Evolutionary conservation across 2,797 vertebrate species (phyloP), one percentile per base, ranked within the genome.

Genomic region (Sebastes trivittatus): DNA sequence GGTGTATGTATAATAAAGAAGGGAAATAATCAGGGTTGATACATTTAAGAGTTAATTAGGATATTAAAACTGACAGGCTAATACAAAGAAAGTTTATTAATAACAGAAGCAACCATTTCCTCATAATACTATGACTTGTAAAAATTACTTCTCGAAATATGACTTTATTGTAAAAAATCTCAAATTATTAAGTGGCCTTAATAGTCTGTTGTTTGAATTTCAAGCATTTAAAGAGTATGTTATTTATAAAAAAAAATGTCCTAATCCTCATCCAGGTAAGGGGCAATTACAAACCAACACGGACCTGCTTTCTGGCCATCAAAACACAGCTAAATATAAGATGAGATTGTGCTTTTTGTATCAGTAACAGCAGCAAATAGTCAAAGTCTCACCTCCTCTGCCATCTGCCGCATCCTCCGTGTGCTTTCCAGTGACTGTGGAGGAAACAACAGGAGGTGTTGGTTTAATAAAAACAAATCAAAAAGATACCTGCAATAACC

Each of bases 391-490:
- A 99, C 98, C 98, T 99, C 97, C 87, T 98, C 95, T 16, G 97
- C 97, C 96, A 99, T 84, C 90, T 95, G 96, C 82, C 97, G 95
- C 95, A 99, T 99, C 92, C 98, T 95, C 75, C 98, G 96, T 74
- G 98, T 99, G 93, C 98, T 98, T 94, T 99, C 98, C 95, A 99
- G 95, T 59, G 98, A 99, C 98, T 99, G 94, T 18, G 69, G 72
- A 69, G 56, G 66, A 32, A 56, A 68, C 74, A 55, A 80, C 4
- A 69, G 9, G 65, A 30, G n/a, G 20, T 8, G 32, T 84, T 67
- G 20, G 52, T 36, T 20, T 16, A 34, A 55, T 59, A 27, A 38
- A 59, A 56, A 34, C 49, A 55, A 46, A n/a, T 22, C 5, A 20
- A 65, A 63, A 46, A 64, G 9, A 32, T 46, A 46, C 16, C 11